Percentiles rank a stretch among this genome's conserved stretches.
phyloP scores from a whole-genome alignment of 2,888 invertebrate genomes.

The Temnothorax unifasciatus region DNA sequence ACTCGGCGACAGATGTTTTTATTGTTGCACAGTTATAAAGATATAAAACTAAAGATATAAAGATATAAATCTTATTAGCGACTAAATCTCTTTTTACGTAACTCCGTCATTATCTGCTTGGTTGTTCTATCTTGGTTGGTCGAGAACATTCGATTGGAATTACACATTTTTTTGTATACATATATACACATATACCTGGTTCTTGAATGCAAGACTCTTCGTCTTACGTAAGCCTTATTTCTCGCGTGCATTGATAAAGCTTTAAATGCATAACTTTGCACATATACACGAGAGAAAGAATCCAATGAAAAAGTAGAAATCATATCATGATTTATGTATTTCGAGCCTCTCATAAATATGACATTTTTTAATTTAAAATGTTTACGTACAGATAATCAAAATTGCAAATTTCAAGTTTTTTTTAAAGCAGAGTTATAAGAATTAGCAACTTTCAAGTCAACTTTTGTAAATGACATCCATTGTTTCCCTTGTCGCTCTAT shows the following conservation, averaged over 20 bases:
- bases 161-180: background rate
- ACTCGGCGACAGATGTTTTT: constrained; percentile 10
- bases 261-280: background rate
- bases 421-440: background rate
- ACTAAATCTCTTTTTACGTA: background rate
- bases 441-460: background rate
- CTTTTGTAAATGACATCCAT: background rate
- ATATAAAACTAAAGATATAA: background rate
- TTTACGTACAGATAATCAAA: background rate
- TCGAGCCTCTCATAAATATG: background rate
- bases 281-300: background rate
- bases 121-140: background rate
- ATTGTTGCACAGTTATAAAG: background rate
- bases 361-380: background rate
- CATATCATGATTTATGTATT: background rate
- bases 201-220: background rate
- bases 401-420: background rate
- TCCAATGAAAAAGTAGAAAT: background rate
- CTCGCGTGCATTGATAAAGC: background rate
- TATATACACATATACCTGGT: background rate
- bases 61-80: background rate
- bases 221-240: background rate
- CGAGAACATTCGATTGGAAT: background rate
- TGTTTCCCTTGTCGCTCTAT: background rate
- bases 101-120: background rate